A percentile compares a stretch with the other conserved stretches of the same genome.
These are phyloP conservation scores for Bos indicus DNA, from an alignment of 2,113 vertebrate species.

Conservation along the genomic window DNA sequence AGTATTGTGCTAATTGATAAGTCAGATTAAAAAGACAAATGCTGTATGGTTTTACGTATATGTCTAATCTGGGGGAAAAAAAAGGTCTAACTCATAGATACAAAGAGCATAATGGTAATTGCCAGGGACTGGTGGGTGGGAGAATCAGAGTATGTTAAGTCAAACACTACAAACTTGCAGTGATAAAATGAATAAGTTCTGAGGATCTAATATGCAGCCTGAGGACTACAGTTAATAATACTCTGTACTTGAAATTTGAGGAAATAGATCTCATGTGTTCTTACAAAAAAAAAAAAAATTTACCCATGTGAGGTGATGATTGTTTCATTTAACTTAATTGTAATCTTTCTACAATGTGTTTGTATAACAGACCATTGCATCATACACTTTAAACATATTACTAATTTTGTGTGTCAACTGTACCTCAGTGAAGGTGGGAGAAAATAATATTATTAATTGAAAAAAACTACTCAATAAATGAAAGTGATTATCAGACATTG, in stretches of 20 bases:
- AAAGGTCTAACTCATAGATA: neutral
- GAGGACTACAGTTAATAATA: neutral
- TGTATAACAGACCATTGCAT: neutral
- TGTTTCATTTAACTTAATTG: neutral
- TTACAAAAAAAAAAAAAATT: neutral
- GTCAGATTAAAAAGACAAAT: neutral
- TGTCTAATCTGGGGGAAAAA: neutral
- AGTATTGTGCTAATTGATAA: neutral
- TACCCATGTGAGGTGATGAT: neutral
- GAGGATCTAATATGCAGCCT: neutral
- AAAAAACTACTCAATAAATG: neutral
- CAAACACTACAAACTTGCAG: neutral
- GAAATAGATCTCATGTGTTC: neutral
- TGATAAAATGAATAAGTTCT: neutral
- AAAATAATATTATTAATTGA: neutral
- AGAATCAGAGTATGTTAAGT: neutral
- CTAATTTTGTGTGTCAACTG: neutral
- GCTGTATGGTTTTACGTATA: neutral
- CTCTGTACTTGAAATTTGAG: neutral
- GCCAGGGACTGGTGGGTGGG: neutral
- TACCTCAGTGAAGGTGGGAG: neutral
- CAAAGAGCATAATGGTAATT: neutral
- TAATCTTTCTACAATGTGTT: neutral
- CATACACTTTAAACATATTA: neutral
- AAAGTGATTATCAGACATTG: neutral